phyloP scores from a whole-genome alignment of 2,888 invertebrate species.

The Arge pagana region DNA sequence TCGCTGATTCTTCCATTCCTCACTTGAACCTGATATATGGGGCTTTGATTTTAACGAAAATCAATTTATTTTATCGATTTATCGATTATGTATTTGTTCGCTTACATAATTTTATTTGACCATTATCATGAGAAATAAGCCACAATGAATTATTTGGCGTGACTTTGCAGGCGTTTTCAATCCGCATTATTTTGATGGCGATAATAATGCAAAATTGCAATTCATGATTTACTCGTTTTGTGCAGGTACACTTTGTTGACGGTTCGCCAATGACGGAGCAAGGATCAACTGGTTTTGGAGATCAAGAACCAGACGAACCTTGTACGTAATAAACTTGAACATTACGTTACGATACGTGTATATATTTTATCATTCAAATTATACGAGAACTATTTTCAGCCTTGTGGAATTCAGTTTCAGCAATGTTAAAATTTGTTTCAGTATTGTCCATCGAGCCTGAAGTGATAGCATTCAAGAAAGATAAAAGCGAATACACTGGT shows the following conservation, averaged over 20 bases:
- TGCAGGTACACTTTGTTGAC: conserved; percentile 71
- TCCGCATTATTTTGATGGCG: neutral
- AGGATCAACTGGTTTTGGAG: conserved; percentile 42
- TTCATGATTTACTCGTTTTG: conserved; percentile 23
- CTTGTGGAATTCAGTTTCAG: conserved; percentile 36
- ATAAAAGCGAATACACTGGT: conserved; percentile 71
- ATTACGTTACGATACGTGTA: conserved; percentile 10
- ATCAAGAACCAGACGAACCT: conserved; percentile 45
- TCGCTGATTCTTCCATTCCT: no score
- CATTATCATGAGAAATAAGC: neutral
- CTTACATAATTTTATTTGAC: conserved; percentile 4
- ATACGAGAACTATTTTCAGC: conserved; percentile 18
- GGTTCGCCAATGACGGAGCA: conserved; percentile 63
- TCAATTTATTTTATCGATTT: no score
- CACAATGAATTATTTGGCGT: no score
- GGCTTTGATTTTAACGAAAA: no score
- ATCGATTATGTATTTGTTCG: no score
- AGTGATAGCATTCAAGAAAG: conserved; percentile 70
- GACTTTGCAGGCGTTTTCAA: no score
- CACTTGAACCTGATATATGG: no score
- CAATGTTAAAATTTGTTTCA: conserved; percentile 30
- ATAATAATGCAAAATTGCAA: no score
- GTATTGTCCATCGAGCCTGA: conserved; percentile 61
- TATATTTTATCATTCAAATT: conserved; percentile 21
- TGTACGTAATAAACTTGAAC: conserved; percentile 40